These are phyloP conservation scores for Centropus bengalensis DNA, from an alignment of 2,113 vertebrate genomes.

Conservation along the genomic window DNA sequence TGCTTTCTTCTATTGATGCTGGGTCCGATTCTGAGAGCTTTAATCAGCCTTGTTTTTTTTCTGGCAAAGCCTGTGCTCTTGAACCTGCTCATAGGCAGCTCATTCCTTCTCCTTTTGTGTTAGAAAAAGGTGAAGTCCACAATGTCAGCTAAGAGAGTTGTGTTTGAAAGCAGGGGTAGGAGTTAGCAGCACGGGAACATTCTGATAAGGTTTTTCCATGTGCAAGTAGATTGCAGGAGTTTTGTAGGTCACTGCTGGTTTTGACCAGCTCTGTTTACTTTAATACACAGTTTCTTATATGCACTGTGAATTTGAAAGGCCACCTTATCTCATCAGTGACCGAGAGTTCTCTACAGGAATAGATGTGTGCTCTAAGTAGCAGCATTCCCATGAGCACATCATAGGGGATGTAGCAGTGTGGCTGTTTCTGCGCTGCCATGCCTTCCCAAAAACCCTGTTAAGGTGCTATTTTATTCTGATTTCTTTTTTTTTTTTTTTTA, in stretches of 20 bases:
- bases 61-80: neutral
- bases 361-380: neutral
- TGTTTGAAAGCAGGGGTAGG: neutral
- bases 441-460: neutral
- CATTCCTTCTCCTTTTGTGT: neutral
- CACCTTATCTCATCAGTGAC: neutral
- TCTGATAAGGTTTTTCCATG: slow-evolving; percentile 24
- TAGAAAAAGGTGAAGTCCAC: neutral
- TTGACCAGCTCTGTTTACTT: slow-evolving; percentile 8
- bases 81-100: neutral
- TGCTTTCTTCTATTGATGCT: neutral
- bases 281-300: neutral
- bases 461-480: neutral
- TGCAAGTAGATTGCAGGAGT: neutral
- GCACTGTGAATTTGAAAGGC: neutral
- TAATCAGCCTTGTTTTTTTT: neutral
- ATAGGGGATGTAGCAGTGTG: neutral
- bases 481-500: neutral
- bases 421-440: neutral
- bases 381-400: neutral
- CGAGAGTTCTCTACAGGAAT: neutral
- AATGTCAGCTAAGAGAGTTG: neutral
- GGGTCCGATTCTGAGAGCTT: neutral
- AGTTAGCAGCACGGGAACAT: neutral
- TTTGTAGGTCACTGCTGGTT: neutral